Evolutionary conservation across 2,113 vertebrate species (phyloP).

Genomic region (Phylloscopus whistleri): DNA sequence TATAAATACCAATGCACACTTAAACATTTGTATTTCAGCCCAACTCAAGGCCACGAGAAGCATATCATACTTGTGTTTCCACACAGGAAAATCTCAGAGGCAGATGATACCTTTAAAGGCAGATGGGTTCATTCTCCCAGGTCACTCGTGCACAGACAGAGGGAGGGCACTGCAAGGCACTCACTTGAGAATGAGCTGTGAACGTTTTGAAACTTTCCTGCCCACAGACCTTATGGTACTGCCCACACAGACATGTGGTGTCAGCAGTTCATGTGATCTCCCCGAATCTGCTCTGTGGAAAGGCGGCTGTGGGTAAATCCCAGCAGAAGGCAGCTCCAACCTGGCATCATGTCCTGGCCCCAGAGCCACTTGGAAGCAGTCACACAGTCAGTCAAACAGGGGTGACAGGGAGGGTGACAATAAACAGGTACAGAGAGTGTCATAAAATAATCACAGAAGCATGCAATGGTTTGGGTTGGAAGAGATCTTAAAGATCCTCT

Average conservation of each 20-base stretch:
- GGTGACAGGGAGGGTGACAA: not conserved
- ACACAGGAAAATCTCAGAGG: not conserved
- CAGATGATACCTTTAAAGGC: not conserved
- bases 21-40: not conserved
- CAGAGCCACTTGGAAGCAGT: not conserved
- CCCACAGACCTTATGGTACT: slow-evolving; percentile 42
- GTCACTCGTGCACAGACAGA: not conserved
- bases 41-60: not conserved
- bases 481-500: not conserved
- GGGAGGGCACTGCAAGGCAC: not conserved
- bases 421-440: not conserved
- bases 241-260: not conserved
- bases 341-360: not conserved
- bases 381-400: not conserved
- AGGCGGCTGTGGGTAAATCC: not conserved
- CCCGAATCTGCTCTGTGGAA: not conserved
- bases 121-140: not conserved
- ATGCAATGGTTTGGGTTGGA: not conserved
- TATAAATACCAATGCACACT: not conserved
- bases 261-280: not conserved
- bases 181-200: not conserved
- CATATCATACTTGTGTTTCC: not conserved
- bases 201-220: not conserved
- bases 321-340: not conserved
- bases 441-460: not conserved